A percentile compares a stretch with the other conserved stretches of the same genome.
phyloP scores from a whole-genome alignment of 2,888 invertebrate genomes.

The Cryptocephalus moraei region DNA sequence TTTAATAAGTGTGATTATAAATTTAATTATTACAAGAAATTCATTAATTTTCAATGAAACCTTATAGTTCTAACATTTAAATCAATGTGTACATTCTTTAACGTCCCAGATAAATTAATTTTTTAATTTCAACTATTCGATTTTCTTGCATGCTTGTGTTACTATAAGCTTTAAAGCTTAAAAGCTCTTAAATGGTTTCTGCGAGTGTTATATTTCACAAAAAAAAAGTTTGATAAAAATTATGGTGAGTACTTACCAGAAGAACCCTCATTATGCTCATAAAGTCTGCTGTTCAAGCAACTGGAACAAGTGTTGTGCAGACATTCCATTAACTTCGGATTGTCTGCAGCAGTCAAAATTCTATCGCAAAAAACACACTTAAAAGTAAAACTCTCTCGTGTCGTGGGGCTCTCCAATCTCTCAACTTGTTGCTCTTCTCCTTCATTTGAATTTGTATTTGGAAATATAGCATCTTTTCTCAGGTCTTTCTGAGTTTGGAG shows the following conservation, averaged over 20 bases:
- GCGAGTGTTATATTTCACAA: not conserved
- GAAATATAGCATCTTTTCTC: conserved; percentile 11
- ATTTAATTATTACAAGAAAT: too few species aligned
- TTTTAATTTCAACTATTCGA: too few species aligned
- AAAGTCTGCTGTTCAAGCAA: conserved; percentile 61
- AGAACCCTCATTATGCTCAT: conserved; percentile 37
- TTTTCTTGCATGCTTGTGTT: too few species aligned
- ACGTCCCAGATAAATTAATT: too few species aligned
- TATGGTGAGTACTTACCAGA: not conserved
- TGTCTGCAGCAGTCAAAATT: conserved; percentile 44
- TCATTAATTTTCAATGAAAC: too few species aligned
- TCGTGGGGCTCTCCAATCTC: conserved; percentile 37
- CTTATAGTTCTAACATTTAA: too few species aligned
- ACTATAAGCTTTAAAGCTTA: too few species aligned
- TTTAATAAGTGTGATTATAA: too few species aligned
- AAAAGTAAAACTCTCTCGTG: conserved; percentile 30
- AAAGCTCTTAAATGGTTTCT: too few species aligned
- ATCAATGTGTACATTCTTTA: too few species aligned
- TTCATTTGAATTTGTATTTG: conserved; percentile 4
- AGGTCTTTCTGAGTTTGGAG: conserved; percentile 14
- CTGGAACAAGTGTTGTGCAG: conserved; percentile 74
- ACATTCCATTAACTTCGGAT: conserved; percentile 78
- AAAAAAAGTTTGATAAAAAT: not conserved
- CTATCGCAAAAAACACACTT: conserved; percentile 40
- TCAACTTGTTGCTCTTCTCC: conserved; percentile 29